Percentiles rank a stretch among this genome's conserved stretches.
phyloP scores from a whole-genome alignment of 30 jellyfish, hydroid and myxozoan species.

The Mastigias papua region DNA sequence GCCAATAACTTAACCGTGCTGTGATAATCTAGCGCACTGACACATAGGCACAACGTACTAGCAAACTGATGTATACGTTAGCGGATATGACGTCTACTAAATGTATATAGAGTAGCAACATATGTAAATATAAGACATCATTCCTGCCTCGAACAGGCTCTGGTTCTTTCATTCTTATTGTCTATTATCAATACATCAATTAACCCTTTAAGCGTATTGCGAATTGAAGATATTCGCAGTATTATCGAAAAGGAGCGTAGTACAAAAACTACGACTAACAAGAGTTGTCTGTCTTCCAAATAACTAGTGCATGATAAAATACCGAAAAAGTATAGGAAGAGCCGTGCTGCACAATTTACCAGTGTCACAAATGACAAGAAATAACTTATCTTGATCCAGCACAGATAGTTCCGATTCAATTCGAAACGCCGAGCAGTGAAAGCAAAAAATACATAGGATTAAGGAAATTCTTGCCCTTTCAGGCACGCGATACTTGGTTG shows the following conservation, averaged over 20 bases:
- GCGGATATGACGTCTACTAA: not conserved
- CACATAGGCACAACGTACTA: not conserved
- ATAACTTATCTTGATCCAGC: constrained; percentile 21
- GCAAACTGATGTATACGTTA: not conserved
- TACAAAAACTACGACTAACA: too few species aligned
- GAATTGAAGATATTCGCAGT: not conserved
- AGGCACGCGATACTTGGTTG: constrained; percentile 70
- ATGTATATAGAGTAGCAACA: not conserved
- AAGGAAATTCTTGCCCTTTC: constrained; percentile 59
- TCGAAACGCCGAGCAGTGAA: not conserved
- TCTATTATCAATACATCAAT: not conserved
- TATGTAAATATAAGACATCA: not conserved
- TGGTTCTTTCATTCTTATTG: not conserved
- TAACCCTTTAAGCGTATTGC: not conserved
- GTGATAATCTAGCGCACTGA: not conserved
- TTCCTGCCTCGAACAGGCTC: not conserved
- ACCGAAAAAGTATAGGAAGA: too few species aligned
- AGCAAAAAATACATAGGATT: constrained; percentile 35
- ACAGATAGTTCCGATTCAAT: constrained; percentile 13
- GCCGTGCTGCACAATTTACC: not conserved
- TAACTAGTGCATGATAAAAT: too few species aligned
- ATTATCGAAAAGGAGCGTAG: not conserved
- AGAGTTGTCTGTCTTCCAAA: too few species aligned
- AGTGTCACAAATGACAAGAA: not conserved
- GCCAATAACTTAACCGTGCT: not conserved